phyloP scores from a whole-genome alignment of 2,113 vertebrate genomes.

The Bagarius yarrelli region DNA sequence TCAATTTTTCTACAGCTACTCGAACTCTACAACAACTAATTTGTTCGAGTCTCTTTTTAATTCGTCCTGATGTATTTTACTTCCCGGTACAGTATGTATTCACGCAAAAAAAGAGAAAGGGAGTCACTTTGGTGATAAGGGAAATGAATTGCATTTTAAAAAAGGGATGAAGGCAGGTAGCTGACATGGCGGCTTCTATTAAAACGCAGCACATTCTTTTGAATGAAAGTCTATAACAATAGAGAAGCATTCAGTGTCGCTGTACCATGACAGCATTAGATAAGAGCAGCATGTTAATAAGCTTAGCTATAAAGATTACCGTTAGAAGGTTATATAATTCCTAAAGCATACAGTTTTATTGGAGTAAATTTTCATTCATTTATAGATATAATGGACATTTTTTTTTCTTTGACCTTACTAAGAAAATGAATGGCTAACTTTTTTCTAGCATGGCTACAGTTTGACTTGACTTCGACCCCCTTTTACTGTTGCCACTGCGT shows the following conservation, averaged over 20 bases:
- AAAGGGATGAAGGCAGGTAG: background rate
- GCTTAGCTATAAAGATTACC: conserved; percentile 5
- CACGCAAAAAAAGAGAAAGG: background rate
- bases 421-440: background rate
- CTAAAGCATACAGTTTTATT: background rate
- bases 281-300: conserved; percentile 31
- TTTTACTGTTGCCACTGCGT: no score
- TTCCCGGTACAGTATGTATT: background rate
- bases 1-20: background rate
- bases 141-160: conserved; percentile 21
- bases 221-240: conserved; percentile 23
- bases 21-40: background rate
- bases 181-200: conserved; percentile 3
- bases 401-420: background rate
- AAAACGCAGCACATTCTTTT: conserved; percentile 25
- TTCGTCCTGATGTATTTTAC: conserved; percentile 2
- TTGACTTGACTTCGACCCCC: no score
- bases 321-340: background rate
- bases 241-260: conserved; percentile 1
- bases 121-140: background rate
- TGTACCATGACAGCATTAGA: conserved; percentile 15
- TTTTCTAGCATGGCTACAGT: background rate
- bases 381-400: background rate
- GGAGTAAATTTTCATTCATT: background rate
- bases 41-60: background rate